Evolutionary conservation across 2,888 invertebrate genomes (phyloP), one percentile per base, ranked within the genome.

Genomic region (Xestia ashworthii): DNA sequence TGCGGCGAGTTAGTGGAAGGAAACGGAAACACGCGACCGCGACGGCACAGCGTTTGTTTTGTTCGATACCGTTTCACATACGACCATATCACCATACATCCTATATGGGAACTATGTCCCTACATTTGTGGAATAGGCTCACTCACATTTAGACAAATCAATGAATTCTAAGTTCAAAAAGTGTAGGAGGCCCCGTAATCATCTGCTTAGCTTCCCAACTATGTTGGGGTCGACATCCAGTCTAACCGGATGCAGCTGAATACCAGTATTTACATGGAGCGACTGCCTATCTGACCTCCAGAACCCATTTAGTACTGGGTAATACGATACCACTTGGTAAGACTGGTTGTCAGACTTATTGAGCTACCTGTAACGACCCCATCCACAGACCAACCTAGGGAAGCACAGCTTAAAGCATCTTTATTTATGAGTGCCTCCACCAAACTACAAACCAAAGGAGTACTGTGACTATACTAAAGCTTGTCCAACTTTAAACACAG

Each of bases 1-100:
- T 92, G 92, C 86, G 92, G 92, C 90, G 86, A 88, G 87, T 81
- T 87, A 83, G 89, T 90, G 88, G 88, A 85, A 91, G 92, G 92
- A 92, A 92, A 83, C 92, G 92, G 92, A 92, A 91, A 91, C 89
- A 86, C 77, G 88, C 87, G 88, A 84, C 90, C 90, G 84, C 90
- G 88, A 85, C 86, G 79, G 88, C 87, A 76, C 71, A 71, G 14
- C 87, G 89, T 87, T 86, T 85, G 89, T 87, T 88, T 86, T 87
- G 87, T 88, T 87, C 86, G 82, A 86, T 89, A 88, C 82, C 84
- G 82, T 84, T 89, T 87, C 89, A 84, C 88, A 89, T 88, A 74
- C 78, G 71, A 85, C 83, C 71, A 81, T 81, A 71, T 74, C 73
- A 69, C 71, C 53, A 67, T 65, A 78, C 58, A 70, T 70, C 76